phyloP scores from a whole-genome alignment of 2,113 vertebrate genomes.

The Ondatra zibethicus region DNA sequence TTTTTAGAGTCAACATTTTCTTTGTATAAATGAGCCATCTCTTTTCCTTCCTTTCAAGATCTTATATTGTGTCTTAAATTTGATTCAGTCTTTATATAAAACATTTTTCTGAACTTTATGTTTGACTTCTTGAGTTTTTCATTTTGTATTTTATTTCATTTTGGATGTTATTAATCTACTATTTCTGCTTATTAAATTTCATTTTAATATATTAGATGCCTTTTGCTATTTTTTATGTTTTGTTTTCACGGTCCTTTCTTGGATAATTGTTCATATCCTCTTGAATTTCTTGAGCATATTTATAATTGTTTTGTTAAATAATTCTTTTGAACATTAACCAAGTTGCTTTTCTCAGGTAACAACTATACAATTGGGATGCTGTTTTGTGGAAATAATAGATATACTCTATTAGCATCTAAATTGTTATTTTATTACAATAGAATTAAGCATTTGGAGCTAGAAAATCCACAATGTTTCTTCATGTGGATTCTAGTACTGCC shows the following conservation, averaged over 20 bases:
- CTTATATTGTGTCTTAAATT: background rate
- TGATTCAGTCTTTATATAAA: background rate
- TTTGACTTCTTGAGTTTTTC: background rate
- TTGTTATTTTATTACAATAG: too few relatives aligned
- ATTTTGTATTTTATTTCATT: background rate
- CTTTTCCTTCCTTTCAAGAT: background rate
- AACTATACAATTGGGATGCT: too few relatives aligned
- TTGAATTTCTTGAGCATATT: too few relatives aligned
- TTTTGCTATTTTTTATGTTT: background rate
- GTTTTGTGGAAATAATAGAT: too few relatives aligned
- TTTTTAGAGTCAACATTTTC: background rate
- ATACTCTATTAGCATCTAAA: too few relatives aligned
- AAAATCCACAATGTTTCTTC: too few relatives aligned
- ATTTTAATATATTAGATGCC: background rate
- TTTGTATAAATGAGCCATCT: background rate
- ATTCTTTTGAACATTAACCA: too few relatives aligned
- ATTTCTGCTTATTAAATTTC: background rate
- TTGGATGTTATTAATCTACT: background rate
- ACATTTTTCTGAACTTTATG: background rate
- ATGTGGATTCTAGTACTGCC: too few relatives aligned
- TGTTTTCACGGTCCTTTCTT: background rate
- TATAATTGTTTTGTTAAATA: too few relatives aligned
- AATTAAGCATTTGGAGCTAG: too few relatives aligned
- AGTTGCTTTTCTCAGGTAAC: too few relatives aligned
- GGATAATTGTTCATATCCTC: background rate